phyloP scores from a whole-genome alignment of 2,797 vertebrate species.

The Eulemur coronatus region DNA sequence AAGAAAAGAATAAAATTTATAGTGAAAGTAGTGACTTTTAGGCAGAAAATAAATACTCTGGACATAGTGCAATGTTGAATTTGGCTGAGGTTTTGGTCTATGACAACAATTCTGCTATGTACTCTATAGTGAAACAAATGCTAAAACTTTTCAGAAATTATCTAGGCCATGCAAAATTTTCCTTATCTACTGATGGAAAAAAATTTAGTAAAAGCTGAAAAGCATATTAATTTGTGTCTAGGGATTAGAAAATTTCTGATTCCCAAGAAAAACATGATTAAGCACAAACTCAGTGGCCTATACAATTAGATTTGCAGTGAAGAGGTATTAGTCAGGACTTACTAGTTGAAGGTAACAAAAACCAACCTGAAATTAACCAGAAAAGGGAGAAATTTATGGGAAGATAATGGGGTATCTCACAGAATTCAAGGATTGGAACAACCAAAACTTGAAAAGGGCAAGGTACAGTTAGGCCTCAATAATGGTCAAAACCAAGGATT shows the following conservation, averaged over 20 bases:
- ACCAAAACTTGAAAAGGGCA: background rate
- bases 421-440: background rate
- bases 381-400: background rate
- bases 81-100: background rate
- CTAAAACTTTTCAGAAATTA: background rate
- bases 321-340: background rate
- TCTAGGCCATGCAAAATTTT: background rate
- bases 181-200: background rate
- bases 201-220: constrained; percentile 5
- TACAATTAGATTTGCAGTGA: background rate
- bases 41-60: background rate
- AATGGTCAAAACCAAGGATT: background rate
- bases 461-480: background rate
- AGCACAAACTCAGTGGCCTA: background rate
- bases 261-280: background rate
- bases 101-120: background rate
- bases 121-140: constrained; percentile 12
- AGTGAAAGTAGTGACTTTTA: background rate
- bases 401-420: background rate
- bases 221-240: background rate
- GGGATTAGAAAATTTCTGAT: background rate
- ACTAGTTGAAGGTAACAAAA: background rate
- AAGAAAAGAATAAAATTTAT: background rate
- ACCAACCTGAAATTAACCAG: background rate
- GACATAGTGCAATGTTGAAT: background rate